Percentiles rank a stretch among this genome's conserved stretches.
phyloP scores from a whole-genome alignment of 2,797 vertebrate genomes.

The Avahi laniger region DNA sequence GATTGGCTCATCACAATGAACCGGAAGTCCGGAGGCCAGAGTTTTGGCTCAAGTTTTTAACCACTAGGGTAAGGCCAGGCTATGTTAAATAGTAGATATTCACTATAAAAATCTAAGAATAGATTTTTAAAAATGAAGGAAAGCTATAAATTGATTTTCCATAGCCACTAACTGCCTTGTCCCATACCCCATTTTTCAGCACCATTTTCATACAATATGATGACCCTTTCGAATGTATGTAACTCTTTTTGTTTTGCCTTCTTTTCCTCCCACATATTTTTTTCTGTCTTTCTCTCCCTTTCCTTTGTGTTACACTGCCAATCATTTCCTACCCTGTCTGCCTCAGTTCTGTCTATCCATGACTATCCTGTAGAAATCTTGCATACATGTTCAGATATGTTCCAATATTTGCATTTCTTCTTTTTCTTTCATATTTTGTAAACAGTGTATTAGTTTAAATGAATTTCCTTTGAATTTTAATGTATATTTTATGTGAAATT shows the following conservation, averaged over 20 bases:
- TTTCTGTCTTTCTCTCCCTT: not conserved
- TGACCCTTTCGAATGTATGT: not conserved
- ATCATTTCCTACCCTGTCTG: not conserved
- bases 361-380: not conserved
- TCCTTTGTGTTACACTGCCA: not conserved
- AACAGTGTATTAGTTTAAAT: not conserved
- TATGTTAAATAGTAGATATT: not conserved
- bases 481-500: not conserved
- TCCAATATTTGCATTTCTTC: not conserved
- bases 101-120: not conserved
- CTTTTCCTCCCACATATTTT: not conserved
- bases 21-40: not conserved
- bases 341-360: not conserved
- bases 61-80: not conserved
- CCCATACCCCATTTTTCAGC: not conserved
- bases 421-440: conserved; percentile 17
- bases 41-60: not conserved
- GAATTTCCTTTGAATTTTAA: not conserved
- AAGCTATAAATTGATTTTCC: not conserved
- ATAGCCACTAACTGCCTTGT: not conserved
- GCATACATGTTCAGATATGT: not conserved
- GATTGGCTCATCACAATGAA: not conserved
- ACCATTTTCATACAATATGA: not conserved
- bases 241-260: not conserved
- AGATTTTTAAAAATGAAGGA: not conserved